Conservation (phyloP, 2,888 invertebrate genomes). For the Epistrophe eligans region DNA sequence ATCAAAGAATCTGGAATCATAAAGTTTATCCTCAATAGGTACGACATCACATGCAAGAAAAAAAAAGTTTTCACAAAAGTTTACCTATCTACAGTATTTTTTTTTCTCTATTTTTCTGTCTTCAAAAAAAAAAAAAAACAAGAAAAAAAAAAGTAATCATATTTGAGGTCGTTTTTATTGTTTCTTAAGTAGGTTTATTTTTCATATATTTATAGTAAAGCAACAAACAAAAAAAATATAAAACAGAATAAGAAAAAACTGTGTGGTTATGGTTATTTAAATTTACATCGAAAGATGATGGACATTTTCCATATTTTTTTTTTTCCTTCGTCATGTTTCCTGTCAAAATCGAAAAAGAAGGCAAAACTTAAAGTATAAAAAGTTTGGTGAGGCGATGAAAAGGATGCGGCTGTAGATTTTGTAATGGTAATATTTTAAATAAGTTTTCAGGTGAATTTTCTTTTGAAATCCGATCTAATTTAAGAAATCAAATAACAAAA, state of each 20-base stretch:
- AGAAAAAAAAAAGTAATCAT: constrained; percentile 12
- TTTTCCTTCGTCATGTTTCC: constrained; percentile 33
- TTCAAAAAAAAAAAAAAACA: not conserved
- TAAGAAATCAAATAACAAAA: constrained; percentile 32
- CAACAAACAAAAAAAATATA: not conserved
- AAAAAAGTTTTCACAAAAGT: constrained; percentile 18
- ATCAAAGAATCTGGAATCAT: constrained; percentile 14
- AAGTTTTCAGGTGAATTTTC: constrained; percentile 60
- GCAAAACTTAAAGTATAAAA: not conserved
- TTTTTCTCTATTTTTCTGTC: not conserved
- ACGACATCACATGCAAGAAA: not conserved
- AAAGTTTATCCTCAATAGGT: constrained; percentile 14
- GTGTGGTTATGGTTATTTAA: constrained; percentile 43
- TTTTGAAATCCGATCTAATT: constrained; percentile 49
- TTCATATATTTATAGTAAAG: not conserved
- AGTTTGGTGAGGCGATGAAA: not conserved
- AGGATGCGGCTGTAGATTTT: constrained; percentile 18
- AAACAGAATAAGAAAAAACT: constrained; percentile 2
- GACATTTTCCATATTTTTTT: constrained; percentile 52
- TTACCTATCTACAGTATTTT: constrained; percentile 18
- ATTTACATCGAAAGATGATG: constrained; percentile 62
- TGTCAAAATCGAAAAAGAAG: constrained; percentile 15
- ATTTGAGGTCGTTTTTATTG: constrained; percentile 31
- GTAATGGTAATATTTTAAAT: constrained; percentile 54
- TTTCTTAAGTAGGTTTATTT: constrained; percentile 19